Base-by-base conservation (phyloP, 2,888 invertebrate species). In the Dichetophora obliterata region DNA sequence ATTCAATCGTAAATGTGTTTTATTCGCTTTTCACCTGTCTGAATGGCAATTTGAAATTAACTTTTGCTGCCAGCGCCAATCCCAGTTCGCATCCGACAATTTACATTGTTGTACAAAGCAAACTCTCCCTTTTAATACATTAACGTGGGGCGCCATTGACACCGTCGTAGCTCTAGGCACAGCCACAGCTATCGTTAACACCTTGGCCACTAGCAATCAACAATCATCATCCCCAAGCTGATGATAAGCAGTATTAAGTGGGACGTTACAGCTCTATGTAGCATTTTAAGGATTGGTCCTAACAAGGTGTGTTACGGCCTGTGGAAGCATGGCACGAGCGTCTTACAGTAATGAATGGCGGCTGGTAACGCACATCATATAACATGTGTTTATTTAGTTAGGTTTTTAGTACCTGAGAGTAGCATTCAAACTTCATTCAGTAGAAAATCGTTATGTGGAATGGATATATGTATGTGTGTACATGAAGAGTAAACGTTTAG, bases 61-160 rank as follows among this genome's bases (percentile, higher is more conserved):
- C 27, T 19, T 37, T 19, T 50, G 50, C 52, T 61, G 61, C 27
- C 65, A 34, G 27, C 54, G 85, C 84, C 84, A 83, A 85, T 80
- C 84, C 84, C 83, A 79, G 77, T 81, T 83, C 75, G 22, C 75
- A 65, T 19, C 71, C 74, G 48, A 74, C 54, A 75, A 68, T 75
- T 57, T 59, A 71, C 16, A 69, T 73, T 77, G 68, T 76, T 66
- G n/a, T 65, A 50, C 48, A 48, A 27, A n/a, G 9, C 68, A 79
- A 85, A 83, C 86, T 85, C 86, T 86, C 86, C 86, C 86, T 86
- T 86, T 86, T 84, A 81, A 85, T 82, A 80, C 76, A 80, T 78
- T 75, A 69, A 77, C 57, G 61, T 11, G 27, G 22, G 72, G 9
- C n/a, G 52, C 22, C 48, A 73, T 19, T 19, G 31, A 31, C 34